A percentile compares a stretch with the other conserved stretches of the same genome.
Evolutionary conservation across 1,140 invertebrate species (phyloP).

Genomic region (Aphaenogaster floridana): DNA sequence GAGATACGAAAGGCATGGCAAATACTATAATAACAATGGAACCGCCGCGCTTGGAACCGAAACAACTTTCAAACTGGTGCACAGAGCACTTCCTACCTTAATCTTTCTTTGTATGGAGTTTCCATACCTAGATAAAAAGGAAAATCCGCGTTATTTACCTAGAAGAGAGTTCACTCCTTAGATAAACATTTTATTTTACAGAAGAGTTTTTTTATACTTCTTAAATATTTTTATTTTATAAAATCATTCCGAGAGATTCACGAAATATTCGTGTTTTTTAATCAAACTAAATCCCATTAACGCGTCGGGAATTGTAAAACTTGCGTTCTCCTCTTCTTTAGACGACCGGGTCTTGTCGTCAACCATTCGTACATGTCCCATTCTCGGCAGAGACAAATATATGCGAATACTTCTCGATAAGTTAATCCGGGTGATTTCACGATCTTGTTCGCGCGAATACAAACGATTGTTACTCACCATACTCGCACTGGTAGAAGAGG

Average conservation of each 20-base stretch:
- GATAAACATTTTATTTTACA: conserved; percentile 49
- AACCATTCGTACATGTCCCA: background rate
- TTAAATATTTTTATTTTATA: conserved; percentile 48
- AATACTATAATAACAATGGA: conserved; percentile 2
- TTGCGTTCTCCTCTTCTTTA: conserved; percentile 8
- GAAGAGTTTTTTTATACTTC: conserved; percentile 11
- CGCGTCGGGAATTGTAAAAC: background rate
- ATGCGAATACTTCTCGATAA: background rate
- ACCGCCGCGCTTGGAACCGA: background rate
- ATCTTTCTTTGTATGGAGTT: conserved; percentile 61
- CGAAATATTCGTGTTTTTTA: background rate
- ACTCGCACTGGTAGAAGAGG: conserved; percentile 84
- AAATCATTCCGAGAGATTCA: conserved; percentile 1
- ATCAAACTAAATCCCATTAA: background rate
- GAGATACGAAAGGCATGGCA: background rate
- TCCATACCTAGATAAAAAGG: conserved; percentile 59
- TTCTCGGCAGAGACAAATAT: background rate
- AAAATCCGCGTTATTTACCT: conserved; percentile 57
- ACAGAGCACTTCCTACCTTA: conserved; percentile 58
- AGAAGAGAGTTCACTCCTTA: conserved; percentile 41
- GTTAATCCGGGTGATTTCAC: background rate
- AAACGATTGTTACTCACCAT: conserved; percentile 80
- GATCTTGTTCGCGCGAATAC: background rate
- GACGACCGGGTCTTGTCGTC: background rate
- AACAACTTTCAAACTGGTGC: conserved; percentile 36